Conservation (phyloP, 2,888 invertebrate species). For the Macroteleia sp. region DNA sequence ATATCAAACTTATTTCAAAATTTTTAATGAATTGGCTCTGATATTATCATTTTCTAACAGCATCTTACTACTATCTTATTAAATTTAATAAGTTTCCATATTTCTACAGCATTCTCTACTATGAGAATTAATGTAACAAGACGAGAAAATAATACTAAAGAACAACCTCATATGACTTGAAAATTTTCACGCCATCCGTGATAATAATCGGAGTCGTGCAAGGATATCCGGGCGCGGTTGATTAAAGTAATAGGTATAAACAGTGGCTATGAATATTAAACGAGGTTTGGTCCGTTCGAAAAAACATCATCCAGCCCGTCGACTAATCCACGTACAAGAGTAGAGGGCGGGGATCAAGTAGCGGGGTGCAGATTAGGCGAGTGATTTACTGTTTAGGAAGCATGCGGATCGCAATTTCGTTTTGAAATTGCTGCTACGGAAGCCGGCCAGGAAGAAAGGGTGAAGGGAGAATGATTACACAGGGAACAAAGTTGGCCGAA, state of each 20-base stretch:
- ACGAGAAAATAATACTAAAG: too few species aligned
- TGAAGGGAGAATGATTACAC: constrained; percentile 63
- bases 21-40: too few species aligned
- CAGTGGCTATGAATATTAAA: constrained; percentile 71
- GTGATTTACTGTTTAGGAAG: constrained; percentile 64
- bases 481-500: constrained; percentile 55
- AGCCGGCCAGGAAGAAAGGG: constrained; percentile 64
- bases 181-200: constrained; percentile 32
- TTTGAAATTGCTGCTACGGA: constrained; percentile 66
- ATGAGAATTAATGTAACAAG: too few species aligned
- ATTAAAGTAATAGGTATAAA: constrained; percentile 70
- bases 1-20: too few species aligned
- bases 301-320: constrained; percentile 48
- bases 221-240: constrained; percentile 46
- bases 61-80: too few species aligned
- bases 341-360: constrained; percentile 45
- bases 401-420: constrained; percentile 65
- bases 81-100: too few species aligned
- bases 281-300: constrained; percentile 51
- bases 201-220: constrained; percentile 35
- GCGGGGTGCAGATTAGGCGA: constrained; percentile 64
- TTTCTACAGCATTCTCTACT: too few species aligned
- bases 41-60: too few species aligned
- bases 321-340: constrained; percentile 47
- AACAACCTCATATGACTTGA: neutral